phyloP scores from a whole-genome alignment of 1,140 invertebrate species.

The Homarus americanus region DNA sequence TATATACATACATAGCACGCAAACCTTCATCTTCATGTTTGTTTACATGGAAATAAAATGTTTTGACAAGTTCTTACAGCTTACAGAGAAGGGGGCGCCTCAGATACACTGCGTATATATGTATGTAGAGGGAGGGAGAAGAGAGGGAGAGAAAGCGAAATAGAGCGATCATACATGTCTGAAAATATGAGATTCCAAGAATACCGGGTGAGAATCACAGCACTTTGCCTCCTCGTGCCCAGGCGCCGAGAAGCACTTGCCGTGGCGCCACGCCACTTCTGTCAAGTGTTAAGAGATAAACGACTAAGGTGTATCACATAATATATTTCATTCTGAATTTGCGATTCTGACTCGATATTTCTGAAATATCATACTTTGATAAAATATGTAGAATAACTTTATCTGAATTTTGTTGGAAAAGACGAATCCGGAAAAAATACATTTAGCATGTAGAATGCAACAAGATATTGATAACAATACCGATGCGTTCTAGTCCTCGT shows the following conservation, averaged over 20 bases:
- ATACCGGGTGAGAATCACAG: conserved; percentile 44
- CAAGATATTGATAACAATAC: conserved; percentile 31
- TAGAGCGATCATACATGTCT: not conserved
- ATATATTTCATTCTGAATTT: not conserved
- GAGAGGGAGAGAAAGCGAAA: not conserved
- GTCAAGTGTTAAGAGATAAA: too few species aligned
- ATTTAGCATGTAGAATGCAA: conserved; percentile 21
- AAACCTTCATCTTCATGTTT: conserved; percentile 34
- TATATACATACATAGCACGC: conserved; percentile 55
- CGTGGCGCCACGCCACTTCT: too few species aligned
- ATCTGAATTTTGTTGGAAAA: not conserved
- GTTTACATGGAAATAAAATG: conserved; percentile 36
- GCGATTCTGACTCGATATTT: conserved; percentile 31
- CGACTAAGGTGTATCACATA: too few species aligned
- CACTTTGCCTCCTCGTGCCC: conserved; percentile 7
- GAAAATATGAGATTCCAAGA: conserved; percentile 4
- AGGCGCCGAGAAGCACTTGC: too few species aligned
- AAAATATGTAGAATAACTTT: too few species aligned
- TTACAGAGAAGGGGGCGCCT: conserved; percentile 52
- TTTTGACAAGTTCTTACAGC: conserved; percentile 34
- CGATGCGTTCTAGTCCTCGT: conserved; percentile 8
- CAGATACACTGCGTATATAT: not conserved
- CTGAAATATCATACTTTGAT: conserved; percentile 4
- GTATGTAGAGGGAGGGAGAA: not conserved
- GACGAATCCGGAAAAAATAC: conserved; percentile 4